phyloP scores from a whole-genome alignment of 2,113 vertebrate genomes.

The Coregonus clupeaformis region DNA sequence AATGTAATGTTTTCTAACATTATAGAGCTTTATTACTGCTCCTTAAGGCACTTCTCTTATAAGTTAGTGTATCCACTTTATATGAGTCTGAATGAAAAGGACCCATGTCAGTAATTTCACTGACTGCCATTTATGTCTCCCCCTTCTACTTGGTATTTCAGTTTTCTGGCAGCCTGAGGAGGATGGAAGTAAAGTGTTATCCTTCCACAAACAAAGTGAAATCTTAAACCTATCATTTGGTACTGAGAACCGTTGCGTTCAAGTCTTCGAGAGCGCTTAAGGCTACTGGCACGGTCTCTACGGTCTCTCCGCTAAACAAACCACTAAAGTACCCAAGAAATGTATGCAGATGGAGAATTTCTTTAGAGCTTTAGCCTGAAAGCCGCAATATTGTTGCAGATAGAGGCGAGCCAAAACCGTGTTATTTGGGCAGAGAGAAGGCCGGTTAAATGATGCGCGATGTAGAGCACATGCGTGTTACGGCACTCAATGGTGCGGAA shows the following conservation, averaged over 20 bases:
- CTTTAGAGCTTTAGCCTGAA: constrained; percentile 50
- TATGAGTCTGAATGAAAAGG: constrained; percentile 10
- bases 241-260: constrained; percentile 14
- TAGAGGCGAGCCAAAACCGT: constrained; percentile 47
- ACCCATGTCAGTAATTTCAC: no score
- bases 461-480: constrained; percentile 57
- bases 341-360: constrained; percentile 50
- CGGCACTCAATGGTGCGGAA: constrained; percentile 61
- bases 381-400: constrained; percentile 39
- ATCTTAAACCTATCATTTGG: constrained; percentile 54
- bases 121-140: background rate
- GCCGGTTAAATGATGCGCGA: constrained; percentile 67
- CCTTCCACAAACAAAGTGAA: constrained; percentile 57
- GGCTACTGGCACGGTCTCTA: constrained; percentile 29
- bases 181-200: constrained; percentile 59
- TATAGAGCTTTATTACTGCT: constrained; percentile 6
- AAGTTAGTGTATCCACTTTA: constrained; percentile 18
- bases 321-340: constrained; percentile 49
- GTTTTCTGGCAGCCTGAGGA: constrained; percentile 37
- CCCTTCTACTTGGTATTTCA: constrained; percentile 18
- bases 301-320: constrained; percentile 38
- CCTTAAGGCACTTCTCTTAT: constrained; percentile 40
- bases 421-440: constrained; percentile 53
- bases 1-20: constrained; percentile 55
- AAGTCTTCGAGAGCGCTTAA: constrained; percentile 19